A percentile compares a stretch with the other conserved stretches of the same genome.
phyloP scores from a whole-genome alignment of 2,888 invertebrate genomes.

The Oligia latruncula region DNA sequence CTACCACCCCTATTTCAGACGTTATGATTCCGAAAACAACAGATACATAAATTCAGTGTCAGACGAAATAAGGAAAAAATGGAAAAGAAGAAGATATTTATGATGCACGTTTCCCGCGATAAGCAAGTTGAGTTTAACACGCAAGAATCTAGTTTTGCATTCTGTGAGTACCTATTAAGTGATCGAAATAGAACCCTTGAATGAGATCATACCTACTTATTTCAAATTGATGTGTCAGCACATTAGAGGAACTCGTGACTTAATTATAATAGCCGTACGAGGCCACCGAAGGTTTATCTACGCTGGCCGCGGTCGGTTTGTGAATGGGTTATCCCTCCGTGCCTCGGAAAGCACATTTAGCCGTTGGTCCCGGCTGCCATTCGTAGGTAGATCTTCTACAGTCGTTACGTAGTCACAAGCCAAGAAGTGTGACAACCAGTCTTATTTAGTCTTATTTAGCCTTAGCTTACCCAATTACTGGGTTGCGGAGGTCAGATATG shows the following conservation, averaged over 20 bases:
- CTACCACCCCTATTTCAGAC: constrained; percentile 35
- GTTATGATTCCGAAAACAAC: constrained; percentile 60
- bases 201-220: constrained; percentile 1
- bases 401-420: too few relatives aligned
- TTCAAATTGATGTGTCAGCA: neutral
- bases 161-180: neutral
- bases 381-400: too few relatives aligned
- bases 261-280: neutral
- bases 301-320: too few relatives aligned
- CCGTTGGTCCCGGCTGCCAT: neutral
- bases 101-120: constrained; percentile 26
- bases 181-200: constrained; percentile 17
- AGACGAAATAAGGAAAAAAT: constrained; percentile 53
- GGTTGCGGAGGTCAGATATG: too few relatives aligned
- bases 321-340: too few relatives aligned
- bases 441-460: too few relatives aligned
- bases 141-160: constrained; percentile 7
- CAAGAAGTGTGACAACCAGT: too few relatives aligned
- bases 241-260: neutral
- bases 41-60: constrained; percentile 57
- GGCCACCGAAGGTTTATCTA: too few relatives aligned
- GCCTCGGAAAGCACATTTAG: too few relatives aligned
- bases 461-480: too few relatives aligned
- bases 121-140: constrained; percentile 7
- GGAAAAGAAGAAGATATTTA: constrained; percentile 41